A percentile compares a stretch with the other conserved stretches of the same genome.
Evolutionary conservation across 2,888 invertebrate genomes (phyloP).

Genomic region (Neoaliturus tenellus): DNA sequence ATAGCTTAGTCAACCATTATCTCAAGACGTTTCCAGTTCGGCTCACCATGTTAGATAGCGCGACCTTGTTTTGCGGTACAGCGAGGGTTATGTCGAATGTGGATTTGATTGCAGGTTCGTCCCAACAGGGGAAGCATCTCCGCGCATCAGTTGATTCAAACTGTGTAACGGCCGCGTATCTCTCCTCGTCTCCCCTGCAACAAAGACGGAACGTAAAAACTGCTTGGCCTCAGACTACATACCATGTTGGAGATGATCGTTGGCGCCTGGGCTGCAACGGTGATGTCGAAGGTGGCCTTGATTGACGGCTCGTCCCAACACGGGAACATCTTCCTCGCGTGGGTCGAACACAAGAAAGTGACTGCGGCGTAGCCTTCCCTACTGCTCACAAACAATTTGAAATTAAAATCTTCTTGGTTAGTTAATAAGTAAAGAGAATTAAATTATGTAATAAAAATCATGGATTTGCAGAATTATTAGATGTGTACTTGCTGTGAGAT

Average conservation of each 20-base stretch:
- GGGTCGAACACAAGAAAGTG: slow-evolving; percentile 93
- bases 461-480: too few relatives aligned
- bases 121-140: slow-evolving; percentile 98
- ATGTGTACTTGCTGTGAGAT: too few relatives aligned
- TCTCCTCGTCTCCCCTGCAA: slow-evolving; percentile 81
- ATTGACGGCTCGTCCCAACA: slow-evolving; percentile 99
- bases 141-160: slow-evolving; percentile 95
- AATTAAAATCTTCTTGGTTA: too few relatives aligned
- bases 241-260: slow-evolving; percentile 97
- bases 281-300: slow-evolving; percentile 96
- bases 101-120: slow-evolving; percentile 97
- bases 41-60: slow-evolving; percentile 94
- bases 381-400: too few relatives aligned
- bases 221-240: slow-evolving; percentile 73
- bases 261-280: slow-evolving; percentile 81
- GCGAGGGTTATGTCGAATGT: slow-evolving; percentile 93
- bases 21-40: neutral
- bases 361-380: slow-evolving; percentile 89
- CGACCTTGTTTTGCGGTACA: slow-evolving; percentile 84
- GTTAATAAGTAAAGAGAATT: too few relatives aligned
- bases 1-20: too few relatives aligned
- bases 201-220: neutral
- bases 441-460: too few relatives aligned
- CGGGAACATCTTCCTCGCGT: slow-evolving; percentile 94
- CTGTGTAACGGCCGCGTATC: slow-evolving; percentile 93